These are phyloP conservation scores for Plumapathes pennacea DNA, from an alignment of 92 coral and sea anemone species.

Conservation along the genomic window DNA sequence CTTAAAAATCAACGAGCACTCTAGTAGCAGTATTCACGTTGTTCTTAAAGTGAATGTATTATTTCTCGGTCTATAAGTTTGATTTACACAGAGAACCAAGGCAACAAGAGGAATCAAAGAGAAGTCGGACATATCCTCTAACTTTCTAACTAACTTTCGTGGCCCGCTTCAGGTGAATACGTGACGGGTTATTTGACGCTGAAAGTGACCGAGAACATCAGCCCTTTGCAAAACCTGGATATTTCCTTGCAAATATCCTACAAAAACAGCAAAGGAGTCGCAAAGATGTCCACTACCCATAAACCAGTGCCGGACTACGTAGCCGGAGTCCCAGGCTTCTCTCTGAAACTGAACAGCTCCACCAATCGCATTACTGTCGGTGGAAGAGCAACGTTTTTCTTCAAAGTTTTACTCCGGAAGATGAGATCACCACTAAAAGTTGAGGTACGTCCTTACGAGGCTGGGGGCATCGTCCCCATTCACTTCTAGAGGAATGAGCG, in stretches of 20 bases:
- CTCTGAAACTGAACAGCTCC: conserved; percentile 49
- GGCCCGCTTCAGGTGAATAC: conserved; percentile 24
- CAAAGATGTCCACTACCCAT: conserved; percentile 67
- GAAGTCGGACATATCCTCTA: too few relatives aligned
- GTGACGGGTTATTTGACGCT: conserved; percentile 48
- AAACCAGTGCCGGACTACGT: conserved; percentile 63
- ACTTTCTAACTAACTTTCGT: too few relatives aligned
- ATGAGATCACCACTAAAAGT: conserved; percentile 60
- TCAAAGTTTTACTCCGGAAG: conserved; percentile 51
- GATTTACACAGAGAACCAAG: too few relatives aligned
- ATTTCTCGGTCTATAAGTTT: too few relatives aligned
- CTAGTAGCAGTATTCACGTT: too few relatives aligned
- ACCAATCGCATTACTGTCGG: conserved; percentile 72
- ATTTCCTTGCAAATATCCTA: conserved; percentile 52
- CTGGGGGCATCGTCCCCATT: too few relatives aligned
- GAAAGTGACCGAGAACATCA: conserved; percentile 48
- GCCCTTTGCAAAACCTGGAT: conserved; percentile 74
- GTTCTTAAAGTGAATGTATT: too few relatives aligned
- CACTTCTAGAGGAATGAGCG: too few relatives aligned
- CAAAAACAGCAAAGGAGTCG: conserved; percentile 38
- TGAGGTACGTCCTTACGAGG: conserved; percentile 86
- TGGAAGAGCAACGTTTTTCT: conserved; percentile 46
- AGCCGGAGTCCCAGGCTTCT: conserved; percentile 81
- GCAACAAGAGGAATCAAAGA: too few relatives aligned
- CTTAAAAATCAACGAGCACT: too few relatives aligned